phyloP scores from a whole-genome alignment of 2,113 vertebrate genomes.

The Alligator sinensis region DNA sequence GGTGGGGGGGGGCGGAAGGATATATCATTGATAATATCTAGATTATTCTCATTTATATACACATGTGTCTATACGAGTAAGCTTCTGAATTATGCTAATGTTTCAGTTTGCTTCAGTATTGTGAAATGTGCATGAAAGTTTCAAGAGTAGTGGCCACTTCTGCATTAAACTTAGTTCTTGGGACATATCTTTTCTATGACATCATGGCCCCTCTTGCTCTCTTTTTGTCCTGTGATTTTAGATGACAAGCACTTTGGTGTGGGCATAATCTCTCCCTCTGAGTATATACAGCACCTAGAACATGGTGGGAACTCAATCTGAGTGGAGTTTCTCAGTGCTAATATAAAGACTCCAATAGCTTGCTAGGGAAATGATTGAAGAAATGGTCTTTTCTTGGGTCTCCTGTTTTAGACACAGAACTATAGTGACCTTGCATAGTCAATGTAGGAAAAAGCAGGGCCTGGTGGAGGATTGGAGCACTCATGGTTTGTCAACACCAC shows the following conservation, averaged over 20 bases:
- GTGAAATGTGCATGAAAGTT: not conserved
- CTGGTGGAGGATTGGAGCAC: too few relatives aligned
- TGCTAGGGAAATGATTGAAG: not conserved
- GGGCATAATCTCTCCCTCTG: accelerated
- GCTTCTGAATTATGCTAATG: not conserved
- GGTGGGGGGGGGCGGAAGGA: not conserved
- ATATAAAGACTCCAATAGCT: not conserved
- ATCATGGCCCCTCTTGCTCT: not conserved
- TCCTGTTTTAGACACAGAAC: not conserved
- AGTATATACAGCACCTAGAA: accelerated
- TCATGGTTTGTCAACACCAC: too few relatives aligned
- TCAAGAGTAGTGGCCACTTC: not conserved
- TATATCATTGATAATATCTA: not conserved
- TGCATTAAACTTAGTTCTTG: not conserved
- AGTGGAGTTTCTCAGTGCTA: not conserved
- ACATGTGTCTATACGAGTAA: not conserved
- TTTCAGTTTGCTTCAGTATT: not conserved
- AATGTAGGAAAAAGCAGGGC: too few relatives aligned
- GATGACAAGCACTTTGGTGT: not conserved
- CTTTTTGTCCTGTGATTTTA: not conserved
- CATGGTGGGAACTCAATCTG: not conserved
- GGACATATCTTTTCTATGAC: accelerated
- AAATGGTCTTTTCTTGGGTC: not conserved
- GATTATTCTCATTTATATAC: not conserved
- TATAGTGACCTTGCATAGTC: too few relatives aligned